Evolutionary conservation across 2,113 vertebrate species (phyloP).

Genomic region (Microtus ochrogaster): DNA sequence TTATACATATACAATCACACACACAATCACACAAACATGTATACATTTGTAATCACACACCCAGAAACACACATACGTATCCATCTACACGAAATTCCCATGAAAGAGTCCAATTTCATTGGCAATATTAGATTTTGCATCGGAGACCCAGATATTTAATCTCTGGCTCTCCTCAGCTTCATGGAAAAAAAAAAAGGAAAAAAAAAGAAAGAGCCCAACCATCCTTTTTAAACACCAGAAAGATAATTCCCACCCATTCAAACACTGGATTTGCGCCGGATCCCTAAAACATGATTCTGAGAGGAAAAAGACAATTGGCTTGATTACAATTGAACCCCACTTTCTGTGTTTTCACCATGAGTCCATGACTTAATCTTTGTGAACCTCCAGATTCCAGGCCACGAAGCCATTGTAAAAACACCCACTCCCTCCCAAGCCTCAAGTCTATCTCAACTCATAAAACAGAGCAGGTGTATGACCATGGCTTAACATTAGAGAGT

Average conservation of each 20-base stretch:
- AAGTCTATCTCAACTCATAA: slow-evolving; percentile 48
- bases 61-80: background rate
- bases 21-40: background rate
- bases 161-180: background rate
- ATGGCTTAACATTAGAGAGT: background rate
- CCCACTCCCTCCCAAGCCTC: background rate
- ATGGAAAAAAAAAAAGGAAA: background rate
- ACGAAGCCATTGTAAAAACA: background rate
- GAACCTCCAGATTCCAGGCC: background rate
- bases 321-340: background rate
- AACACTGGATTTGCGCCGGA: slow-evolving; percentile 28
- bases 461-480: slow-evolving; percentile 5
- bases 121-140: background rate
- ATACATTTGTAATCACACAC: background rate
- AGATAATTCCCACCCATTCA: slow-evolving; percentile 10
- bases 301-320: background rate
- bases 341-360: background rate
- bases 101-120: background rate
- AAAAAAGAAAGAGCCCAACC: background rate
- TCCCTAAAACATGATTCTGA: background rate
- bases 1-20: background rate
- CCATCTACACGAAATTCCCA: background rate
- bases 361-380: background rate
- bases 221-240: slow-evolving; percentile 40
- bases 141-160: background rate